Evolutionary conservation across 2,888 invertebrate genomes (phyloP).

Genomic region (Agriopis aurantiaria): DNA sequence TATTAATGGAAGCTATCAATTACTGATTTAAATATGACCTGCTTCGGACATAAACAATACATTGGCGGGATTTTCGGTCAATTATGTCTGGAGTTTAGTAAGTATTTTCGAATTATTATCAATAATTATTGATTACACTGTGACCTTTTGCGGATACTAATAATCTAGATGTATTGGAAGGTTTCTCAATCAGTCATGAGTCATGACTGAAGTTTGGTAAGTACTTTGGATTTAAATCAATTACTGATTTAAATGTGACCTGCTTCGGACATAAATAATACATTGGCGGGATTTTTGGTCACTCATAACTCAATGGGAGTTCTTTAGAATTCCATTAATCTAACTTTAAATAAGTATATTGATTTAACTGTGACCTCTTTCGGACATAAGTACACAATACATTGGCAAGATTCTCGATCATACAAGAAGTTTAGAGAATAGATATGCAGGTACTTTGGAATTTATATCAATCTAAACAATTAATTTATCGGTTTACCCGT

Average conservation of each 20-base stretch:
- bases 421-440: too few relatives aligned
- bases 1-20: too few relatives aligned
- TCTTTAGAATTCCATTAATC: neutral
- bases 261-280: constrained; percentile 62
- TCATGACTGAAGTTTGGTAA: too few relatives aligned
- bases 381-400: too few relatives aligned
- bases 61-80: constrained; percentile 17
- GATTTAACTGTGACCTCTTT: too few relatives aligned
- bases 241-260: constrained; percentile 51
- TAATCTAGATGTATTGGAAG: too few relatives aligned
- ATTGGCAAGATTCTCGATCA: too few relatives aligned
- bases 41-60: constrained; percentile 62
- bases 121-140: neutral
- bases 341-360: neutral
- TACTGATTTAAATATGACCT: constrained; percentile 51
- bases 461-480: too few relatives aligned
- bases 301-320: constrained; percentile 6
- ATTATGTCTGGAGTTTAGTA: constrained; percentile 1
- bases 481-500: constrained; percentile 34
- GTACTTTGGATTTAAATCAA: too few relatives aligned
- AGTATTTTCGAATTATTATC: constrained; percentile 1
- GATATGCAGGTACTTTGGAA: too few relatives aligned
- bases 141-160: too few relatives aligned
- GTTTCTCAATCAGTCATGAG: too few relatives aligned
- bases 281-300: constrained; percentile 19